A percentile compares a stretch with the other conserved stretches of the same genome.
These are phyloP conservation scores for Ambastaia sidthimunki DNA, from an alignment of 2,797 vertebrate species.

Conservation along the genomic window DNA sequence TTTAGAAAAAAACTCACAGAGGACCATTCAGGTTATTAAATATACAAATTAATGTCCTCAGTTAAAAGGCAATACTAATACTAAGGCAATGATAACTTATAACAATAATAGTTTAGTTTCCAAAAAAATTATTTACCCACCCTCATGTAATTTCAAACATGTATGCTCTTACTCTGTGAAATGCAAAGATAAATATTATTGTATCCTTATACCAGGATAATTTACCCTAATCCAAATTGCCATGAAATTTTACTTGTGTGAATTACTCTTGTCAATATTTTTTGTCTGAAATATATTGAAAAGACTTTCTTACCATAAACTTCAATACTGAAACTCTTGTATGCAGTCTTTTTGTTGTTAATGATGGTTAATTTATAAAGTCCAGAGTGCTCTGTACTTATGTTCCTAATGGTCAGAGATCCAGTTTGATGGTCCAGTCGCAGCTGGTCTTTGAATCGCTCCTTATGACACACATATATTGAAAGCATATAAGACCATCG, in stretches of 20 bases:
- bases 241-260: no score
- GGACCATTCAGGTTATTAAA: neutral
- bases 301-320: constrained; percentile 19
- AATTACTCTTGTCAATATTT: neutral
- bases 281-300: neutral
- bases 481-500: constrained; percentile 38
- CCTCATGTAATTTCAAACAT: no score
- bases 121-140: no score
- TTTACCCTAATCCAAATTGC: no score
- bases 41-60: neutral
- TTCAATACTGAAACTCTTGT: neutral
- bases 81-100: neutral
- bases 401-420: constrained; percentile 28
- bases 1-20: neutral
- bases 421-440: constrained; percentile 2
- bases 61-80: no score
- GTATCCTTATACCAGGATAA: no score
- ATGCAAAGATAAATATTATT: no score
- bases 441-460: constrained; percentile 1
- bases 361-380: constrained; percentile 1
- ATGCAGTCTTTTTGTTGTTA: neutral
- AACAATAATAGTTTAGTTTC: neutral
- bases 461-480: neutral
- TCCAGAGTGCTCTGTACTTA: neutral
- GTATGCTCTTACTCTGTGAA: no score